A percentile compares a stretch with the other conserved stretches of the same genome.
These are phyloP conservation scores for Otus sunia DNA, from an alignment of 2,113 vertebrate genomes.

Conservation along the genomic window DNA sequence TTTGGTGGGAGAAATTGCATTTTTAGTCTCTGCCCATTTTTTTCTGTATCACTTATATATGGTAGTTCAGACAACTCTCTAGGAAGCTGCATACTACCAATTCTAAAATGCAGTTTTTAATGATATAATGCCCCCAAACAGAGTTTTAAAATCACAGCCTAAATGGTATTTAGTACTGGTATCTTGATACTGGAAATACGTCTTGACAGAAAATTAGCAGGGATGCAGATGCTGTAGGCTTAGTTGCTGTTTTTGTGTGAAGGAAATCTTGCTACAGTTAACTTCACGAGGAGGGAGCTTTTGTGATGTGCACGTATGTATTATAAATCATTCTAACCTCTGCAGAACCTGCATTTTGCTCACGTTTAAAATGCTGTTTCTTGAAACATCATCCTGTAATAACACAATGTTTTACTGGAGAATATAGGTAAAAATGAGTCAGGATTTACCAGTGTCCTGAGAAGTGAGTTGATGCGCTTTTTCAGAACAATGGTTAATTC, in stretches of 20 bases:
- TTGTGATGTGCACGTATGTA: conserved; percentile 39
- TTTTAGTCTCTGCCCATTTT: not conserved
- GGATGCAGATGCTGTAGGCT: not conserved
- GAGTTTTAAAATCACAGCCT: not conserved
- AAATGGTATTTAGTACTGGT: not conserved
- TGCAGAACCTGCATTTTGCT: conserved; percentile 25
- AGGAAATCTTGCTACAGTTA: conserved; percentile 11
- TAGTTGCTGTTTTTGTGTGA: not conserved
- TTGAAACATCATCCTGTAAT: not conserved
- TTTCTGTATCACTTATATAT: not conserved
- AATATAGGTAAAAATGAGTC: conserved; percentile 35
- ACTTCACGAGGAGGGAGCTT: conserved; percentile 12
- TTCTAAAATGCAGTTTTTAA: not conserved
- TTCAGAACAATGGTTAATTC: conserved; percentile 64
- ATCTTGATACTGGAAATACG: not conserved
- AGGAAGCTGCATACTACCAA: not conserved
- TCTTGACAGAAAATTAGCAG: not conserved
- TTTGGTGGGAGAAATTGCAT: not conserved
- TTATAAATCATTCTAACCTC: conserved; percentile 72
- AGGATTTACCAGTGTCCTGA: conserved; percentile 62
- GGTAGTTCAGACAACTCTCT: not conserved
- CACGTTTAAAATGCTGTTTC: not conserved
- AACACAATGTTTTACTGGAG: not conserved
- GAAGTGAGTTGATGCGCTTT: conserved; percentile 29
- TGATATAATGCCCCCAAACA: not conserved